Conservation (phyloP, 2,113 vertebrate species). For the Catagonus wagneri region DNA sequence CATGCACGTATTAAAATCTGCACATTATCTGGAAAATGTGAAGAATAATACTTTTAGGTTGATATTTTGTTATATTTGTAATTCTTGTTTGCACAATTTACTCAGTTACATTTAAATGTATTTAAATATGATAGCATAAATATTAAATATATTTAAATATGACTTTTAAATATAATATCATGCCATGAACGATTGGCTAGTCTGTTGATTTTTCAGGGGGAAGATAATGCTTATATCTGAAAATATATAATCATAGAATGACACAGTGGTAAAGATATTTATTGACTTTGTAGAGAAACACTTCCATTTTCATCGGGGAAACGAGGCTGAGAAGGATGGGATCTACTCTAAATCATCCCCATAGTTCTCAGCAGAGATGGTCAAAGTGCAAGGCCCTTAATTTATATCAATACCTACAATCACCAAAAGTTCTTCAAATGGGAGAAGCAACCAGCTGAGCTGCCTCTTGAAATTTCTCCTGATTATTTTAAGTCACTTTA, state of each 20-base stretch:
- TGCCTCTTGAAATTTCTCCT: constrained; percentile 18
- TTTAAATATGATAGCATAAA: not conserved
- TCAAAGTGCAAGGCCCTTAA: not conserved
- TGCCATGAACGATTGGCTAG: not conserved
- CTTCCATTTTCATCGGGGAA: not conserved
- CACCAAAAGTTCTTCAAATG: not conserved
- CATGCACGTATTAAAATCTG: constrained; percentile 13
- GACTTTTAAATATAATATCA: not conserved
- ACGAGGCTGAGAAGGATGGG: not conserved
- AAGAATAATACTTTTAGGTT: not conserved
- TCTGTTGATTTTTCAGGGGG: not conserved
- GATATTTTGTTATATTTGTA: constrained; percentile 9
- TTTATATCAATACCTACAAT: not conserved
- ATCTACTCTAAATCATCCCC: not conserved
- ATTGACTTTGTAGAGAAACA: not conserved
- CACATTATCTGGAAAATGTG: constrained; percentile 31
- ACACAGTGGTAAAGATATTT: not conserved
- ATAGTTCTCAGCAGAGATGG: not conserved
- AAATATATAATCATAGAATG: not conserved
- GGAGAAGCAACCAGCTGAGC: not conserved
- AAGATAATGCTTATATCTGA: not conserved
- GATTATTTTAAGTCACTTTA: constrained; percentile 46
- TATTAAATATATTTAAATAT: not conserved
- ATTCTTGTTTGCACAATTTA: constrained; percentile 6
- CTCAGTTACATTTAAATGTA: constrained; percentile 16